Conservation (phyloP, 2,797 vertebrate genomes). For the Fringilla coelebs region DNA sequence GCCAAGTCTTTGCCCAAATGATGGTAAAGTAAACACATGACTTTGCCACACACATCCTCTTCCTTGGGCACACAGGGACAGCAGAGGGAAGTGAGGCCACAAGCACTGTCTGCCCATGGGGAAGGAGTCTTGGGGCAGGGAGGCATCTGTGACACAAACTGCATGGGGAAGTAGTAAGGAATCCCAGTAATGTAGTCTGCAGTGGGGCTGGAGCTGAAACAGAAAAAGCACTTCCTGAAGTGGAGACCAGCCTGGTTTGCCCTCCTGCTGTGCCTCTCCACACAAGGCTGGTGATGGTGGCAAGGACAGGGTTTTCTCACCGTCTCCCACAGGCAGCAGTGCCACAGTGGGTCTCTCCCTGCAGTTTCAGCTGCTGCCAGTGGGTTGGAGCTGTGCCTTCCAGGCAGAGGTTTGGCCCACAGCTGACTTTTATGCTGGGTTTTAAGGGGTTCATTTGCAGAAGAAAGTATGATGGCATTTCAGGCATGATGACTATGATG, state of each 20-base stretch:
- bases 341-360: not conserved
- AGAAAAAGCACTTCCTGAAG: not conserved
- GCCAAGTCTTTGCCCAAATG: not conserved
- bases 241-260: accelerated
- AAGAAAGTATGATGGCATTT: not conserved
- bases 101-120: accelerated
- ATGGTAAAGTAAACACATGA: accelerated
- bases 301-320: not conserved
- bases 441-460: not conserved
- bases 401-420: accelerated
- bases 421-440: not conserved
- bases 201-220: not conserved
- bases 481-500: not conserved
- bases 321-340: not conserved
- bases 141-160: not conserved
- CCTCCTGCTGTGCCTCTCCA: not conserved
- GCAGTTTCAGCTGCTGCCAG: not conserved
- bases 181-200: not conserved
- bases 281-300: accelerated
- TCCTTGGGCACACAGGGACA: not conserved
- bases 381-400: not conserved
- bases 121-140: accelerated
- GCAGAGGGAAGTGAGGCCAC: accelerated
- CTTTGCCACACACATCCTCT: not conserved
- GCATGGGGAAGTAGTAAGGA: not conserved